Percentiles rank a stretch among this genome's conserved stretches.
Conservation (phyloP, 1,140 invertebrate genomes). For the Scaptomyza montana region DNA sequence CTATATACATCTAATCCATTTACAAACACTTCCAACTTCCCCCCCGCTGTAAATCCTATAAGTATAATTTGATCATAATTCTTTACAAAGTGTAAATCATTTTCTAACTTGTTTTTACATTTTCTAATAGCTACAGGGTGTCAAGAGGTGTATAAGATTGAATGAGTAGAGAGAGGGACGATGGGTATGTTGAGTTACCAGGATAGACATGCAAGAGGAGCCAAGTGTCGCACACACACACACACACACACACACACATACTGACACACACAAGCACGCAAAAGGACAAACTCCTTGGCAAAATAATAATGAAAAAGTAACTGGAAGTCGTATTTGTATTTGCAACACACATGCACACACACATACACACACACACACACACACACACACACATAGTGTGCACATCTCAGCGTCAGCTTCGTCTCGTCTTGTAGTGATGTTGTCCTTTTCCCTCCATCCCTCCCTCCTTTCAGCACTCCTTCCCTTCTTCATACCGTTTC, state of each 20-base stretch:
- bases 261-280: constrained; percentile 51
- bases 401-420: constrained; percentile 28
- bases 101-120: too few species aligned
- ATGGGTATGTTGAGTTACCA: constrained; percentile 7
- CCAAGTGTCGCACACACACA: constrained; percentile 55
- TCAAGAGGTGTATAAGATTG: neutral
- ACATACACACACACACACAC: too few species aligned
- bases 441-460: neutral
- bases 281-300: constrained; percentile 78
- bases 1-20: too few species aligned
- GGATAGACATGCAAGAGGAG: constrained; percentile 39
- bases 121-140: neutral
- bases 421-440: constrained; percentile 11
- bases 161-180: neutral
- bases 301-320: constrained; percentile 80
- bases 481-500: constrained; percentile 19
- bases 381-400: constrained; percentile 1
- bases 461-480: neutral
- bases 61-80: too few species aligned
- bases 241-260: constrained; percentile 45
- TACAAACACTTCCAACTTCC: too few species aligned
- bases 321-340: constrained; percentile 81
- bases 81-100: too few species aligned
- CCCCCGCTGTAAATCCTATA: too few species aligned
- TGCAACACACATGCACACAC: constrained; percentile 28